phyloP scores from a whole-genome alignment of 2,113 vertebrate genomes.

The Charina bottae region DNA sequence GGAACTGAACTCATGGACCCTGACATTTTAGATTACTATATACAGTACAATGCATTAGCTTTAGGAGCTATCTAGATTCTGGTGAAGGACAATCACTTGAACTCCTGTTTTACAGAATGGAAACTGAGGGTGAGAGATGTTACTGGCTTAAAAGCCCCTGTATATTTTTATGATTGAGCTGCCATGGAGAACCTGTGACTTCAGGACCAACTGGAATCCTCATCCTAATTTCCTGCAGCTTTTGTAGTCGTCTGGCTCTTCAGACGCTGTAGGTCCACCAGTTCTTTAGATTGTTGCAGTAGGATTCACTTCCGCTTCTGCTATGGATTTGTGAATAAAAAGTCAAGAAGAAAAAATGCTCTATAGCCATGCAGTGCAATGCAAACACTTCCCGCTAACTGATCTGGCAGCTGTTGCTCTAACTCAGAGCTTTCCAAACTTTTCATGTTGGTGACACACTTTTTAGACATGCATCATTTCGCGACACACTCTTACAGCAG shows the following conservation, averaged over 20 bases:
- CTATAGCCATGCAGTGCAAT: background rate
- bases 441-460: no score
- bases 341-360: background rate
- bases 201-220: background rate
- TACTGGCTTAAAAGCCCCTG: background rate
- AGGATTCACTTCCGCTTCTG: background rate
- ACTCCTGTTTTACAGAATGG: background rate
- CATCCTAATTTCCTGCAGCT: background rate
- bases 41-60: background rate
- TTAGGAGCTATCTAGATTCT: background rate
- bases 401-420: background rate
- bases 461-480: no score
- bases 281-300: background rate
- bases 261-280: background rate
- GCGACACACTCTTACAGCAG: no score
- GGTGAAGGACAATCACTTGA: background rate
- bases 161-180: background rate
- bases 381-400: background rate
- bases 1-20: background rate
- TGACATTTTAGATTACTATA: background rate
- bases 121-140: background rate
- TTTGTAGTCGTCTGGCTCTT: background rate
- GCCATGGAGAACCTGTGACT: no score
- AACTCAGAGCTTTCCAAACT: no score
- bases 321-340: background rate